Evolutionary conservation across 2,797 vertebrate genomes (phyloP).

Genomic region (Falco columbarius): DNA sequence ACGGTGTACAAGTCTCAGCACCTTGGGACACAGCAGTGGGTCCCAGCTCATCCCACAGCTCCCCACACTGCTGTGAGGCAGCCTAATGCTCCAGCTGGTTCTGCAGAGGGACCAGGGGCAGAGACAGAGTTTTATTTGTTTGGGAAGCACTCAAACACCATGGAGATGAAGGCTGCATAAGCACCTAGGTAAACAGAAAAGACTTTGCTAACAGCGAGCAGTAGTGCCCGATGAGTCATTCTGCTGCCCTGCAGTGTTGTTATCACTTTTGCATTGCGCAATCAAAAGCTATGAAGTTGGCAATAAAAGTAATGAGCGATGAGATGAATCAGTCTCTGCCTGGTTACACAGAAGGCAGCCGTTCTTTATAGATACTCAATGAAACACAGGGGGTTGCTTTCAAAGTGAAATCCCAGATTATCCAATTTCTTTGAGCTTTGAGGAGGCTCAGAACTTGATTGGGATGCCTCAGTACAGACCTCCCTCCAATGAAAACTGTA

Average conservation of each 20-base stretch:
- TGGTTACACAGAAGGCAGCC: background rate
- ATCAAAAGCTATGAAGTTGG: constrained; percentile 42
- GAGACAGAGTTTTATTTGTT: constrained; percentile 46
- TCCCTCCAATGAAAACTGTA: background rate
- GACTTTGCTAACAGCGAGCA: constrained; percentile 21
- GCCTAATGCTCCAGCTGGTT: background rate
- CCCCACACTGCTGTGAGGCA: background rate
- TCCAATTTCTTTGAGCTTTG: background rate
- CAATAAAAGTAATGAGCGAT: constrained; percentile 32
- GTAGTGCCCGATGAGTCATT: constrained; percentile 50
- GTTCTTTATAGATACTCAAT: background rate
- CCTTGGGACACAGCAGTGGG: background rate
- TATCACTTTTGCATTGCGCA: constrained; percentile 37
- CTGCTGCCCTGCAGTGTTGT: constrained; percentile 41
- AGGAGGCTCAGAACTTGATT: background rate
- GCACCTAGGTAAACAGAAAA: constrained; percentile 65
- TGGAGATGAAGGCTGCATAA: constrained; percentile 48
- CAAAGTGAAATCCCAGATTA: background rate
- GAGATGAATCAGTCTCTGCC: constrained; percentile 27
- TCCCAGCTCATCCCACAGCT: background rate
- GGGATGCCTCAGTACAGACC: background rate
- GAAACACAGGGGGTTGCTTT: background rate
- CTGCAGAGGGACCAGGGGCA: constrained; percentile 1
- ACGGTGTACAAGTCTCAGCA: background rate
- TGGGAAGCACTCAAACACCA: constrained; percentile 55